A percentile compares a stretch with the other conserved stretches of the same genome.
phyloP scores from a whole-genome alignment of 2,888 invertebrate genomes.

The Luperina testacea region DNA sequence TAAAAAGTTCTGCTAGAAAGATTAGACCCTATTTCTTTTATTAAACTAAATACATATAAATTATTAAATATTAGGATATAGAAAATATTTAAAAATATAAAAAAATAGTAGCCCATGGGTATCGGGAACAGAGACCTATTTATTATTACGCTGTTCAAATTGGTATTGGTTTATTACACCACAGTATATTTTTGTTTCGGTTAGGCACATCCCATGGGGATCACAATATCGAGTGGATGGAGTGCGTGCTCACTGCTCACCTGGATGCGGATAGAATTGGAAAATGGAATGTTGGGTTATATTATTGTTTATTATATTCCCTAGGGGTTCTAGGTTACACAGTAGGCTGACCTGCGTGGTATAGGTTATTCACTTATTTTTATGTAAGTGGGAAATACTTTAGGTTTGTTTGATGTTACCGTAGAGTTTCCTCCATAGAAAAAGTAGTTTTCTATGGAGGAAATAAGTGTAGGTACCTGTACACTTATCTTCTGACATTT shows the following conservation, averaged over 20 bases:
- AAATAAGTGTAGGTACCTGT: too few species aligned
- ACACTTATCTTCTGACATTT: background rate
- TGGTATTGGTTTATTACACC: slow-evolving; percentile 9
- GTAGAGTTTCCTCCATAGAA: too few species aligned
- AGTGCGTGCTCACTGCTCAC: slow-evolving; percentile 13
- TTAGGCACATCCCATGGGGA: slow-evolving; percentile 25
- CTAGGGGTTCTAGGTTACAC: background rate
- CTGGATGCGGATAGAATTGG: background rate
- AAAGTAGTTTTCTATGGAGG: background rate
- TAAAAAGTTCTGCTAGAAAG: background rate
- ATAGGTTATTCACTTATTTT: background rate
- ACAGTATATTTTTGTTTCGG: slow-evolving; percentile 21
- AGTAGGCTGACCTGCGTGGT: background rate
- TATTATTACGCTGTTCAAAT: slow-evolving; percentile 17
- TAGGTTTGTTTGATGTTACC: background rate
- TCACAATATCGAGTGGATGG: slow-evolving; percentile 19
- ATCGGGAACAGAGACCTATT: background rate
- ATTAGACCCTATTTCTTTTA: background rate
- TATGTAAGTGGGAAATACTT: background rate
- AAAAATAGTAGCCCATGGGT: too few species aligned
- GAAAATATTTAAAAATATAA: too few species aligned
- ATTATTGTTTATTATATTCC: background rate
- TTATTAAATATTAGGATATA: too few species aligned
- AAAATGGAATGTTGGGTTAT: slow-evolving; percentile 13
- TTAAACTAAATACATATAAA: too few species aligned